Evolutionary conservation across 1,140 invertebrate species (phyloP), one percentile per base, ranked within the genome.

Genomic region (Melanaphis sacchari): DNA sequence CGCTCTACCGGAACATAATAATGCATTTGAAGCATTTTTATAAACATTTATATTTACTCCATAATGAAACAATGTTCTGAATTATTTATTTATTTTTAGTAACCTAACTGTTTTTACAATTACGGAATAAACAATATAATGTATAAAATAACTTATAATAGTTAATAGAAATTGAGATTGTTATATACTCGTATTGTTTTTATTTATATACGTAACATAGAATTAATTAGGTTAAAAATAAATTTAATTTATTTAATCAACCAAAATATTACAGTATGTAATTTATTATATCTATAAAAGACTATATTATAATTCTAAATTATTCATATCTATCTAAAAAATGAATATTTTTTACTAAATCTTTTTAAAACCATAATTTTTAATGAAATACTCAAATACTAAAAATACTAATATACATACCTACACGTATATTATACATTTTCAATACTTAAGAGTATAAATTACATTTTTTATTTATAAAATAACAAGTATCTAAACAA

Each of bases 1-100:
- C 91, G 91, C 91, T 93, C 91, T 93, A 46, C 76, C 91, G 91
- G 91, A 93, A 93, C 91, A 81, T 31, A 52, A 38, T 43, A 36
- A 40, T 54, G 88, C 43, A 41, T 43, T 40, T 66, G 66, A 22
- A 31, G 90, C 40, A 26, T n/a, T 82, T 91, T 81, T 82, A 6
- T 43, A 85, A 85, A 85, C 46, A 49, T 49, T 49, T n/a, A n/a
- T n/a, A n/a, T 40, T 24, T 15, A 85, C 9, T 41, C 40, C 38
- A 3, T 84, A 84, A 41, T 84, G 24, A 84, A 84, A 41, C 3
- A 31, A 85, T 31, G 38, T 26, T 85, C 26, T 41, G 5, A 85
- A 84, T 46, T 46, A 87, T 87, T 87, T 36, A 6, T 59, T n/a
- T 31, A 31, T 59, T 66, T 66, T 66, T 66, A 66, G 1, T 24